Evolutionary conservation across 2,797 vertebrate species (phyloP).

Genomic region (Falco peregrinus): DNA sequence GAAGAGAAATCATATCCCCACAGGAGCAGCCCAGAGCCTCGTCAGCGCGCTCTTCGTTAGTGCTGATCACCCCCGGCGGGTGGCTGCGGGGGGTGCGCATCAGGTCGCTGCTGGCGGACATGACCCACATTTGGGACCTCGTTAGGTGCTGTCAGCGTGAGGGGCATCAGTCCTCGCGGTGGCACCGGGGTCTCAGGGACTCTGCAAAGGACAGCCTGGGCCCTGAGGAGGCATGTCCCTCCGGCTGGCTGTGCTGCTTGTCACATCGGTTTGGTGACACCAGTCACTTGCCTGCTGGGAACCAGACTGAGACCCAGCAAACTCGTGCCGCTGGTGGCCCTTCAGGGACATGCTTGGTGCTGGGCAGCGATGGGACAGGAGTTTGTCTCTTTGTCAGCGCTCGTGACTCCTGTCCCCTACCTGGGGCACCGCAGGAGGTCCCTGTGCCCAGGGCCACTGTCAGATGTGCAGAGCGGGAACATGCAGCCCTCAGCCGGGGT

Average conservation of each 20-base stretch:
- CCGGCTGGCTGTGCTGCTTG: not conserved
- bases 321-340: accelerated
- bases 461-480: not conserved
- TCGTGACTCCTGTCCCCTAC: not conserved
- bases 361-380: not conserved
- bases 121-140: not conserved
- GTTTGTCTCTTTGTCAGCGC: not conserved
- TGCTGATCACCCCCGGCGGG: accelerated
- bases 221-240: not conserved
- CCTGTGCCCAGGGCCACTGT: not conserved
- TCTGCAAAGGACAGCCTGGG: not conserved
- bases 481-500: not conserved
- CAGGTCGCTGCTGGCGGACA: not conserved
- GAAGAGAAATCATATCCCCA: not conserved
- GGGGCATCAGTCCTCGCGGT: accelerated
- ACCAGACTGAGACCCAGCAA: not conserved
- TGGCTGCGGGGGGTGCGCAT: accelerated
- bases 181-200: not conserved
- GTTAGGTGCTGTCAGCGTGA: accelerated
- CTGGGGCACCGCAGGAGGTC: not conserved
- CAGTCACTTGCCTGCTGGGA: not conserved
- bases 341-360: not conserved
- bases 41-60: accelerated
- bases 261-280: not conserved
- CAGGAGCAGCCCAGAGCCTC: not conserved